Conservation (phyloP, 2,888 invertebrate genomes). For the Cremastobaeus sp. region DNA sequence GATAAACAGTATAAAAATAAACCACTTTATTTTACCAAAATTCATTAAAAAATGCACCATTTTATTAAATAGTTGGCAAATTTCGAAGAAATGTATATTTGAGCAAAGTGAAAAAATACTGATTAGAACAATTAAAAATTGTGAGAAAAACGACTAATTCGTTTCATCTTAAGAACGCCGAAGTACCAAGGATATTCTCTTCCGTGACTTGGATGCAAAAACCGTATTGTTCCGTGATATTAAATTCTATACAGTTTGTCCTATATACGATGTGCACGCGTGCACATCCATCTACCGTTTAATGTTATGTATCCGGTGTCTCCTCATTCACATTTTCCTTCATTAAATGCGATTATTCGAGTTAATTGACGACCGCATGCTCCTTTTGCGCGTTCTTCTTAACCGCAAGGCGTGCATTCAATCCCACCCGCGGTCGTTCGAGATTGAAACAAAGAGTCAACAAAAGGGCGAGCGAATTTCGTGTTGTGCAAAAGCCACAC, state of each 20-base stretch:
- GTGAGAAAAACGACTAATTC: too few relatives aligned
- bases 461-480: too few relatives aligned
- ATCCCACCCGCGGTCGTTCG: conserved; percentile 13
- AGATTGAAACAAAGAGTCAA: conserved; percentile 1
- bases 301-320: conserved; percentile 61
- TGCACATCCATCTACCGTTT: conserved; percentile 61
- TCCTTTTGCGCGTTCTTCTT: conserved; percentile 62
- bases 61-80: too few relatives aligned
- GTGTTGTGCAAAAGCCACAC: too few relatives aligned
- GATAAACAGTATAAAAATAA: too few relatives aligned
- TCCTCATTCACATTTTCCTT: conserved; percentile 60
- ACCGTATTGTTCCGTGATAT: conserved; percentile 44
- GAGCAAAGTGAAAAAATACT: too few relatives aligned
- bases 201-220: conserved; percentile 5
- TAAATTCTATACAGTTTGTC: conserved; percentile 42
- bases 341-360: conserved; percentile 62
- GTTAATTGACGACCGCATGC: conserved; percentile 60
- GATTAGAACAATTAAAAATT: too few relatives aligned
- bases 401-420: conserved; percentile 54
- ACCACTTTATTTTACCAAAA: too few relatives aligned
- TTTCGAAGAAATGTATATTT: too few relatives aligned
- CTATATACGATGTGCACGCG: conserved; percentile 51
- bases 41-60: too few relatives aligned
- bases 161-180: too few relatives aligned
- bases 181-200: background rate